Conservation (phyloP, 2,113 vertebrate genomes). For the Aptenodytes forsteri region DNA sequence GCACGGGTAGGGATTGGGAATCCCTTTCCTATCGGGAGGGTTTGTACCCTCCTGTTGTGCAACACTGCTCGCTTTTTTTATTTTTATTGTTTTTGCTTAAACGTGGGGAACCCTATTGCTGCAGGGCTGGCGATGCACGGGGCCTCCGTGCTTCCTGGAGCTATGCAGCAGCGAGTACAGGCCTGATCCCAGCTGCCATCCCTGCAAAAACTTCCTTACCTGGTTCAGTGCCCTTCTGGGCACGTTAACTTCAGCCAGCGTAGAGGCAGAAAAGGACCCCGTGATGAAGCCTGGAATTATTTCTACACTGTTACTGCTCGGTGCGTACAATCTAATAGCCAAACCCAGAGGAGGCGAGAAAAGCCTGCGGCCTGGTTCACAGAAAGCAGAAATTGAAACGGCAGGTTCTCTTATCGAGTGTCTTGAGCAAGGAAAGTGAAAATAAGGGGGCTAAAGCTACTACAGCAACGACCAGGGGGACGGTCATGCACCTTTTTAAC, state of each 20-base stretch:
- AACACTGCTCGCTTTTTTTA: neutral
- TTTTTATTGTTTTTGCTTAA: neutral
- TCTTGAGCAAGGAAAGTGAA: neutral
- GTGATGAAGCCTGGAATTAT: accelerated
- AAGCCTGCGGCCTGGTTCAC: neutral
- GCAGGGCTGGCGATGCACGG: neutral
- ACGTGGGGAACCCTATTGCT: accelerated
- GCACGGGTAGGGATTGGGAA: accelerated
- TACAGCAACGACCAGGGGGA: neutral
- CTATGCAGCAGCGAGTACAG: accelerated
- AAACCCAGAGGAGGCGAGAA: neutral
- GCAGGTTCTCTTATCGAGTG: neutral
- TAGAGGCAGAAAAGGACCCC: neutral
- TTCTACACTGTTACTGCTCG: accelerated
- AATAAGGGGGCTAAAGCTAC: neutral
- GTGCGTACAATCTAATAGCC: neutral
- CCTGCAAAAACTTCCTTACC: neutral
- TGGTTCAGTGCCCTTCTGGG: neutral
- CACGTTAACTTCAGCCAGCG: neutral
- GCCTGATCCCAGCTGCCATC: neutral
- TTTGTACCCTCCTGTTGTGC: neutral
- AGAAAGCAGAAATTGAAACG: neutral
- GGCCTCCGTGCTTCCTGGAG: neutral
- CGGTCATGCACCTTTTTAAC: neutral
- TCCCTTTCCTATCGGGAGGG: accelerated